Evolutionary conservation across 2,888 invertebrate species (phyloP), one percentile per base, ranked within the genome.

Genomic region (Augochlorella aurata): DNA sequence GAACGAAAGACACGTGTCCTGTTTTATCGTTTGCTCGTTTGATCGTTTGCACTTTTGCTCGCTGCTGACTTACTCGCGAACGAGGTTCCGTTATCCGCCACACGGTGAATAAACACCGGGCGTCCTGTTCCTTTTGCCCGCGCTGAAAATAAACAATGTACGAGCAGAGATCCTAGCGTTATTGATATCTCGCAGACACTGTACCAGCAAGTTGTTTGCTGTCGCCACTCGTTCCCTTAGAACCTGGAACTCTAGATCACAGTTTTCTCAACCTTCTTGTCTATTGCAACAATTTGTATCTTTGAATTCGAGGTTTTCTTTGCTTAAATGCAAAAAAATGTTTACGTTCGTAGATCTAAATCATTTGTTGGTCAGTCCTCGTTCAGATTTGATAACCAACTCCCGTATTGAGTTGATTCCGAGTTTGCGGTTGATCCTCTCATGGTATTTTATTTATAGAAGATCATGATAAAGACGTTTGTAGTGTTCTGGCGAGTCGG

Each of bases 41-140:
- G 69, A 61, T 49, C 71, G 29, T 29, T 29, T 29, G 29, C 29
- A 29, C 29, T 29, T 29, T 29, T 29, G 29, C 29, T 45, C 10
- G 45, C n/a, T n/a, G n/a, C n/a, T n/a, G n/a, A n/a, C 45, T 45
- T 45, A 1, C 45, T 77, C 79, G 79, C 65, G 29, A 76, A 58
- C 9, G 83, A 84, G 79, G 85, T 88, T 88, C 88, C 88, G 88
- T 88, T 88, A 88, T 87, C 78, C 88, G 77, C 70, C 71, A 18
- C 65, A 50, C 47, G 77, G 86, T 85, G 86, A 88, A 86, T 85
- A 87, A 82, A 87, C 75, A 79, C 58, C 75, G 83, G 29, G 74
- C 80, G 84, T 88, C 84, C 82, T 83, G 83, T 81, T 85, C 80
- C 79, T 83, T 84, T 88, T 83, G 82, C 87, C 85, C 75, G 72